These are phyloP conservation scores for Mirza zaza DNA, from an alignment of 2,113 vertebrate species.

Conservation along the genomic window DNA sequence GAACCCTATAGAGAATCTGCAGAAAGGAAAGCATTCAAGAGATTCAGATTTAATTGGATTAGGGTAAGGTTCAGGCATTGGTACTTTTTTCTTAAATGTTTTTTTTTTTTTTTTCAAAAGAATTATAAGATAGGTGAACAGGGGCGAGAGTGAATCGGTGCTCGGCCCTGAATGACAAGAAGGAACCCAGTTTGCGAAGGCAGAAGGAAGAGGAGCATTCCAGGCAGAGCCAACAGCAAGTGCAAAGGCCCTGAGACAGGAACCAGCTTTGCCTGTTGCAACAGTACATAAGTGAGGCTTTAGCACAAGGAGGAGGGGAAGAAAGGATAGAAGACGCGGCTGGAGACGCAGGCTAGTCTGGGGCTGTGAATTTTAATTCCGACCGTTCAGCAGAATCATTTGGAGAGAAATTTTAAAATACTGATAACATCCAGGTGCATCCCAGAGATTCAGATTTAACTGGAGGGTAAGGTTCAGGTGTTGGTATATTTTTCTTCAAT, in stretches of 20 bases:
- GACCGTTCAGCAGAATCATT: neutral
- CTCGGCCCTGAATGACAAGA: too few species aligned
- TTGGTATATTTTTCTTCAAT: too few species aligned
- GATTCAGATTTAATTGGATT: too few species aligned
- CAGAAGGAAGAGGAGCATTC: neutral
- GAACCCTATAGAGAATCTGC: accelerated
- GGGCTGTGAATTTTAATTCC: too few species aligned
- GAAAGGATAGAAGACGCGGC: accelerated
- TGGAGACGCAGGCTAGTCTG: neutral
- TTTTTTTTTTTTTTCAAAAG: too few species aligned
- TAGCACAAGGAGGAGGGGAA: neutral
- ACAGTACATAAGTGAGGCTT: neutral
- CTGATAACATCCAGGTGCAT: accelerated
- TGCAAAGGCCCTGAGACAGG: neutral
- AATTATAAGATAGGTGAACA: too few species aligned
- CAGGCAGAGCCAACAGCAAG: accelerated
- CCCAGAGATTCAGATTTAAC: neutral
- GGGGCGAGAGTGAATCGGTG: accelerated
- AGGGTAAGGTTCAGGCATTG: too few species aligned
- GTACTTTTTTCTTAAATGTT: too few species aligned
- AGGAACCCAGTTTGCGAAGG: neutral
- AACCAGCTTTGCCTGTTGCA: neutral
- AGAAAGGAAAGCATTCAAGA: neutral
- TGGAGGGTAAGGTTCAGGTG: neutral
- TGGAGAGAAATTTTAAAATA: neutral